Evolutionary conservation across 2,888 invertebrate species (phyloP).

Genomic region (Limenitis camilla): DNA sequence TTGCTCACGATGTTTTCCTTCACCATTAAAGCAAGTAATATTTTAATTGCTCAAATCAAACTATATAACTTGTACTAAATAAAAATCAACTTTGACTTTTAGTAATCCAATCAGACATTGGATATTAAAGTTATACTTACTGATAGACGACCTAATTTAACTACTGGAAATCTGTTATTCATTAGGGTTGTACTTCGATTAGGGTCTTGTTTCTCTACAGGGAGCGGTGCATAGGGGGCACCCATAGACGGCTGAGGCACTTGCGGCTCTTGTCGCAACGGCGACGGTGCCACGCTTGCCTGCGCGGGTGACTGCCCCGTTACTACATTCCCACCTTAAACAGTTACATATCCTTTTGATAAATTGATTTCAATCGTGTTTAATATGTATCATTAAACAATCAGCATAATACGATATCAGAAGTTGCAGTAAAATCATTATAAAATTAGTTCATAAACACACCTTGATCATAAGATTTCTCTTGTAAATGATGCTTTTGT

Average conservation of each 20-base stretch:
- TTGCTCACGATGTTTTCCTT: too few relatives aligned
- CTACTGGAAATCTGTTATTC: conserved; percentile 63
- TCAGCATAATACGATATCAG: too few relatives aligned
- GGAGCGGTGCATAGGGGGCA: conserved; percentile 52
- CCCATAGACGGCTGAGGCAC: conserved; percentile 70
- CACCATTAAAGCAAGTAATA: too few relatives aligned
- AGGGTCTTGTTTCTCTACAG: conserved; percentile 50
- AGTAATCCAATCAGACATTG: conserved; percentile 6
- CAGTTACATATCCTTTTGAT: background rate
- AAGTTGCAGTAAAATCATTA: too few relatives aligned
- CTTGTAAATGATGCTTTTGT: conserved; percentile 51
- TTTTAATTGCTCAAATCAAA: too few relatives aligned
- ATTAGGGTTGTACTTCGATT: conserved; percentile 41
- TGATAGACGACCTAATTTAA: conserved; percentile 66
- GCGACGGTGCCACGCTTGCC: conserved; percentile 76
- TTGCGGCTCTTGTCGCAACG: conserved; percentile 66
- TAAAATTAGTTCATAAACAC: too few relatives aligned
- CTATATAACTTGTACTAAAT: too few relatives aligned
- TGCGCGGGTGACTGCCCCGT: conserved; percentile 77
- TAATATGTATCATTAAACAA: too few relatives aligned
- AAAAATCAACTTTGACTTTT: background rate
- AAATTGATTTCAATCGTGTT: background rate
- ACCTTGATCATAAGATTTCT: conserved; percentile 63
- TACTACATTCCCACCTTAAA: conserved; percentile 59
- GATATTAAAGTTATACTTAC: conserved; percentile 39